Conservation (phyloP, 1,140 invertebrate species). For the Zophobas atratus region DNA sequence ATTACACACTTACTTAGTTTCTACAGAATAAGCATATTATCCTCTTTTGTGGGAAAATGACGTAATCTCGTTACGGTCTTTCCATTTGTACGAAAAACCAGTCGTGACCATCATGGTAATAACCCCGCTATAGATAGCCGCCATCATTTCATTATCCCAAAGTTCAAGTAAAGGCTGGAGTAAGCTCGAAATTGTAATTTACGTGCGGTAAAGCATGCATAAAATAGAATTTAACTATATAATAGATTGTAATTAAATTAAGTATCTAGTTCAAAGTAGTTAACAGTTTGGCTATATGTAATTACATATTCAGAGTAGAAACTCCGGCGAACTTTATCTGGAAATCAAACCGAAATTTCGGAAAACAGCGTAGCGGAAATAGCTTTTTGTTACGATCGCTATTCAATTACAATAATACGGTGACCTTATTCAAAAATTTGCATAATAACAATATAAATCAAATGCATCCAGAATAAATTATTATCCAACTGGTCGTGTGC, state of each 20-base stretch:
- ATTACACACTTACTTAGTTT: background rate
- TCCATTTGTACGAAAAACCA: conserved; percentile 5
- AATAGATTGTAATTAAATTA: conserved; percentile 38
- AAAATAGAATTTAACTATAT: conserved; percentile 37
- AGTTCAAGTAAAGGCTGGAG: conserved; percentile 3
- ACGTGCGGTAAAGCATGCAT: conserved; percentile 29
- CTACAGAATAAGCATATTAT: background rate
- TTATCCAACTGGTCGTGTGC: too few relatives aligned
- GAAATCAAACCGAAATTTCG: background rate
- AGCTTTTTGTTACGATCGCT: too few relatives aligned
- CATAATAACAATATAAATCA: too few relatives aligned
- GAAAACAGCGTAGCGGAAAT: background rate
- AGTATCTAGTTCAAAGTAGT: conserved; percentile 38
- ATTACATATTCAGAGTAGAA: conserved; percentile 31
- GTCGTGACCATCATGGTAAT: conserved; percentile 20
- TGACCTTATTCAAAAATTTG: too few relatives aligned
- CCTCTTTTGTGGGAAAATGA: background rate
- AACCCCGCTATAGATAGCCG: conserved; percentile 1
- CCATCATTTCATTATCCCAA: conserved; percentile 11
- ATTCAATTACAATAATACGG: too few relatives aligned
- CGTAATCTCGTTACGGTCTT: background rate
- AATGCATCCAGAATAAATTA: too few relatives aligned
- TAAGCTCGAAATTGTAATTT: conserved; percentile 36
- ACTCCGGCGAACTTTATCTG: background rate
- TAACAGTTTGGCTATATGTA: conserved; percentile 18